phyloP scores from a whole-genome alignment of 2,113 vertebrate genomes.

The Otis tarda region DNA sequence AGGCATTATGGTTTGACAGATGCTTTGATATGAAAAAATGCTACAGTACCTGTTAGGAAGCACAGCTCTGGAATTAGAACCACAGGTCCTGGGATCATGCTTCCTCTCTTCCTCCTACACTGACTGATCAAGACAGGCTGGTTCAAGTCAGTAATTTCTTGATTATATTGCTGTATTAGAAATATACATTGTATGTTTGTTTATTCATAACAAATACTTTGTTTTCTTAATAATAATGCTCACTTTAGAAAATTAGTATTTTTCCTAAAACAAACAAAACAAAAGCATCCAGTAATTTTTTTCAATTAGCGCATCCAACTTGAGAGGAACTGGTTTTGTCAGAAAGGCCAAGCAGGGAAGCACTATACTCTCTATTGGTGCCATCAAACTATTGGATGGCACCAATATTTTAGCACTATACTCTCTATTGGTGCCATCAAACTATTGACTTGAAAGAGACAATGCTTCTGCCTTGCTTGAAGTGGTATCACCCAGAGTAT shows the following conservation, averaged over 20 bases:
- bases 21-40: neutral
- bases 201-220: neutral
- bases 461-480: neutral
- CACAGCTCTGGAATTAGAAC: constrained; percentile 92
- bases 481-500: neutral
- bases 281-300: neutral
- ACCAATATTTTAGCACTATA: too few relatives aligned
- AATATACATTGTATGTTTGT: neutral
- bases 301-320: neutral
- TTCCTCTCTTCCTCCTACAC: constrained; percentile 74
- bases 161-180: constrained; percentile 84
- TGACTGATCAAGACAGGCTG: constrained; percentile 89
- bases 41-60: constrained; percentile 86
- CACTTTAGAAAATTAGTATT: neutral
- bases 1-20: neutral
- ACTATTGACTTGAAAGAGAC: neutral
- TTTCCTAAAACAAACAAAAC: neutral
- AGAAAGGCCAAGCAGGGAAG: neutral
- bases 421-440: neutral
- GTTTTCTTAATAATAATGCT: neutral
- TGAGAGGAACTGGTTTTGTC: neutral
- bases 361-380: neutral
- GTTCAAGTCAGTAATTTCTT: constrained; percentile 83
- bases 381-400: neutral
- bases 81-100: constrained; percentile 73